phyloP scores from a whole-genome alignment of 1,140 invertebrate genomes.

The Drosophila repleta region DNA sequence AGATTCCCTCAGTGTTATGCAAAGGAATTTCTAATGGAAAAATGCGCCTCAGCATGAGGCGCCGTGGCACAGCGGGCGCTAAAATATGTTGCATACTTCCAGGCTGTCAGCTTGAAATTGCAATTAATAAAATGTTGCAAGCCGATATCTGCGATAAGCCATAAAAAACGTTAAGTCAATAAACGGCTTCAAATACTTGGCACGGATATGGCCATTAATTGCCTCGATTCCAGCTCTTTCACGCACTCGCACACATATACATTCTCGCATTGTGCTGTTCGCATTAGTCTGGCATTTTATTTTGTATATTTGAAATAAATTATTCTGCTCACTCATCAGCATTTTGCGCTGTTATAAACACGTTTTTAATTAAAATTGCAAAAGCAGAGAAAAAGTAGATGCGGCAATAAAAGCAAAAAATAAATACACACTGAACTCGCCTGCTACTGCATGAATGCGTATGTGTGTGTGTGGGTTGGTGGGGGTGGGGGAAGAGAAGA shows the following conservation, averaged over 20 bases:
- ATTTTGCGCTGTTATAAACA: conserved; percentile 82
- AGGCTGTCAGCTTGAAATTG: conserved; percentile 18
- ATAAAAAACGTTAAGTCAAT: conserved; percentile 29
- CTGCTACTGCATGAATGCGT: conserved; percentile 23
- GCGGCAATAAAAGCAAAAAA: conserved; percentile 65
- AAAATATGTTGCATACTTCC: conserved; percentile 58
- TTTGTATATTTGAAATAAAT: conserved; percentile 73
- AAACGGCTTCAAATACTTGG: conserved; percentile 51
- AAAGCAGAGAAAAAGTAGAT: conserved; percentile 73
- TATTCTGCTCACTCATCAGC: conserved; percentile 80
- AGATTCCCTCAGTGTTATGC: conserved; percentile 70
- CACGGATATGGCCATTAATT: conserved; percentile 59
- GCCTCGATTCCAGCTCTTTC: conserved; percentile 17
- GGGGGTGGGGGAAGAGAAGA: conserved; percentile 34
- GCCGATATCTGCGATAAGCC: conserved; percentile 6
- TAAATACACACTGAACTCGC: conserved; percentile 11
- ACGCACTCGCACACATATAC: conserved; percentile 11
- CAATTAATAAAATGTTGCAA: conserved; percentile 47
- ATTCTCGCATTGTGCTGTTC: conserved; percentile 16
- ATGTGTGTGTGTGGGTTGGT: too few species aligned
- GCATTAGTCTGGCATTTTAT: conserved; percentile 40
- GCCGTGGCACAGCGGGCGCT: conserved; percentile 2
- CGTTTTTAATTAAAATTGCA: conserved; percentile 83
- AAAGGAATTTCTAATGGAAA: conserved; percentile 72
- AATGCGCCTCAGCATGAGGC: conserved; percentile 31